Evolutionary conservation across 1,140 invertebrate species (phyloP).

Genomic region (Tenebrio molitor): DNA sequence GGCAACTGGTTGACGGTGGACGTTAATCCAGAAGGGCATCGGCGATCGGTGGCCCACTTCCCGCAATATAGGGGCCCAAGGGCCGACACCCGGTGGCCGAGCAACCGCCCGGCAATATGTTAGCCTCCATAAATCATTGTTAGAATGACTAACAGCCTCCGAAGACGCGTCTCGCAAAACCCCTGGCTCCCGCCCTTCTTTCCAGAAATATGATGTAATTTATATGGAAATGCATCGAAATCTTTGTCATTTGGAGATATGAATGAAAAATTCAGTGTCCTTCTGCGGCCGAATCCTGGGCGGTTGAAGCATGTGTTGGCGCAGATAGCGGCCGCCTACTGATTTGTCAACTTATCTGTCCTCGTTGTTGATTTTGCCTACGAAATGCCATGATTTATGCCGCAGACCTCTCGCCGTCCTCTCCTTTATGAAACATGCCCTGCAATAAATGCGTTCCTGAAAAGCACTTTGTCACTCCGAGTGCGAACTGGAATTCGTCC

Average conservation of each 20-base stretch:
- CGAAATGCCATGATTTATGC: conserved; percentile 50
- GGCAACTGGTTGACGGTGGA: conserved; percentile 32
- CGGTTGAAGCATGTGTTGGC: conserved; percentile 52
- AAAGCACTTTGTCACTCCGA: conserved; percentile 51
- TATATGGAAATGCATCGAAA: conserved; percentile 78
- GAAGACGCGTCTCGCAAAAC: conserved; percentile 62
- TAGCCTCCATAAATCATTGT: conserved; percentile 67
- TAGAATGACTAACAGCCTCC: conserved; percentile 67
- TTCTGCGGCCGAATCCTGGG: conserved; percentile 48
- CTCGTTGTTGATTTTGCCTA: conserved; percentile 59
- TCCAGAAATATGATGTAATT: conserved; percentile 78
- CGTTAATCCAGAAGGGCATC: conserved; percentile 38
- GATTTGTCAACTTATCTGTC: conserved; percentile 59
- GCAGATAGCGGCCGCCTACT: conserved; percentile 55
- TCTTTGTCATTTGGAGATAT: conserved; percentile 77
- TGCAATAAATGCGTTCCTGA: conserved; percentile 54
- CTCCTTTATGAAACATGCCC: conserved; percentile 48
- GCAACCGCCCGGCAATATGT: conserved; percentile 64
- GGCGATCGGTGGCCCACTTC: conserved; percentile 42
- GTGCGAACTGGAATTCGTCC: conserved; percentile 52
- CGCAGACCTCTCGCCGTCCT: conserved; percentile 30
- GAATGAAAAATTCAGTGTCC: conserved; percentile 72
- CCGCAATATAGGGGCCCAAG: conserved; percentile 53
- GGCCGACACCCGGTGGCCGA: conserved; percentile 52
- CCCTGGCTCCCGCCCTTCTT: conserved; percentile 62